phyloP scores from a whole-genome alignment of 2,113 vertebrate species.

The Setophaga coronata region DNA sequence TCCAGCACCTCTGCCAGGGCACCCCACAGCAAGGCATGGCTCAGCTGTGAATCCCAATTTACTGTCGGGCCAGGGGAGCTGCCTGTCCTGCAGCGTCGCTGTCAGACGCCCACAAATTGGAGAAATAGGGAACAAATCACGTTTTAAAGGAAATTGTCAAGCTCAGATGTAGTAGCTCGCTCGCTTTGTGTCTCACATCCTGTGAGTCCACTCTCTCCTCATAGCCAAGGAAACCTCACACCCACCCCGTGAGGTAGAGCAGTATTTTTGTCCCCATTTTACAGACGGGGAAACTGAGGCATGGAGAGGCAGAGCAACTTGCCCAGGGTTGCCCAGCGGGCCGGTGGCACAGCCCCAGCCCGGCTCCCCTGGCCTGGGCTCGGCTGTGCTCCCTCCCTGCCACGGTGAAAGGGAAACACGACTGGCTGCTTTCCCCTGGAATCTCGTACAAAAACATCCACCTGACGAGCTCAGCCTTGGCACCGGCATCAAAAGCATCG shows the following conservation, averaged over 20 bases:
- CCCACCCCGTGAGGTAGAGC: slow-evolving; percentile 52
- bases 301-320: neutral
- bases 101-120: neutral
- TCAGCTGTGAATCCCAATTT: neutral
- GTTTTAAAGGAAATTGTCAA: neutral
- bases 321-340: neutral
- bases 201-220: fast-evolving
- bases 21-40: neutral
- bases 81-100: neutral
- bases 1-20: neutral
- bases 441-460: neutral
- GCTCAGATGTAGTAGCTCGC: neutral
- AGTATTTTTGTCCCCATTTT: slow-evolving; percentile 48
- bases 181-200: fast-evolving
- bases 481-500: neutral
- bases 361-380: neutral
- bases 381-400: neutral
- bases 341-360: neutral
- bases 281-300: slow-evolving; percentile 61
- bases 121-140: neutral
- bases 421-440: neutral
- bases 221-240: slow-evolving; percentile 2
- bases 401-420: neutral
- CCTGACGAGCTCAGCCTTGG: neutral
- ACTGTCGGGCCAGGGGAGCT: neutral